Percentiles rank a stretch among this genome's conserved stretches.
phyloP scores from a whole-genome alignment of 1,140 invertebrate genomes.

The Pentalonia nigronervosa region DNA sequence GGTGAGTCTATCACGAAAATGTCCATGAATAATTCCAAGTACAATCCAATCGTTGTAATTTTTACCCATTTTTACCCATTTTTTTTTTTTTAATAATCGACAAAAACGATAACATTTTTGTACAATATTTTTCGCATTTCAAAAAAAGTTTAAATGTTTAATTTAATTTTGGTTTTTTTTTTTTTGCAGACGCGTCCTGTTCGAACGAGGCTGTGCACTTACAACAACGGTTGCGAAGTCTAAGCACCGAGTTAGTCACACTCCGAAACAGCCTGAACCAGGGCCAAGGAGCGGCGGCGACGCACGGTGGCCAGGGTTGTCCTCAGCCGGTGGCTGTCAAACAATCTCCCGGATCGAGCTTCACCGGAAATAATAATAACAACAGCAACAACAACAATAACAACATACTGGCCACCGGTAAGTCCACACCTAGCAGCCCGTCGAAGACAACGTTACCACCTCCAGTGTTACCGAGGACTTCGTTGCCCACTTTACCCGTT shows the following conservation, averaged over 20 bases:
- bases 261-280: slow-evolving; percentile 83
- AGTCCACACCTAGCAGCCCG: slow-evolving; percentile 62
- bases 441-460: slow-evolving; percentile 61
- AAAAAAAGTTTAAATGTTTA: neutral
- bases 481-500: slow-evolving; percentile 45
- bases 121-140: neutral
- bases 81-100: neutral
- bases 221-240: slow-evolving; percentile 85
- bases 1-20: neutral
- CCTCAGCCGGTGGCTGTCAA: slow-evolving; percentile 11
- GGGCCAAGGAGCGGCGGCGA: slow-evolving; percentile 63
- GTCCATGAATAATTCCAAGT: neutral
- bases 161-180: neutral
- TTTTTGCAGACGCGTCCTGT: slow-evolving; percentile 81
- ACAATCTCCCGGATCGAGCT: slow-evolving; percentile 61
- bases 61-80: no score
- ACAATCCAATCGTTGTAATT: no score
- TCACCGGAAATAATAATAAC: slow-evolving; percentile 62
- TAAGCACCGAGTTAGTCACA: slow-evolving; percentile 88
- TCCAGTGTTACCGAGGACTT: slow-evolving; percentile 44
- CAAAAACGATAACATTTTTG: neutral
- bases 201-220: slow-evolving; percentile 91
- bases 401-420: slow-evolving; percentile 57
- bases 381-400: slow-evolving; percentile 60
- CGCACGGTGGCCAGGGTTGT: slow-evolving; percentile 41